phyloP scores from a whole-genome alignment of 2,888 invertebrate genomes.

The Allacma fusca region DNA sequence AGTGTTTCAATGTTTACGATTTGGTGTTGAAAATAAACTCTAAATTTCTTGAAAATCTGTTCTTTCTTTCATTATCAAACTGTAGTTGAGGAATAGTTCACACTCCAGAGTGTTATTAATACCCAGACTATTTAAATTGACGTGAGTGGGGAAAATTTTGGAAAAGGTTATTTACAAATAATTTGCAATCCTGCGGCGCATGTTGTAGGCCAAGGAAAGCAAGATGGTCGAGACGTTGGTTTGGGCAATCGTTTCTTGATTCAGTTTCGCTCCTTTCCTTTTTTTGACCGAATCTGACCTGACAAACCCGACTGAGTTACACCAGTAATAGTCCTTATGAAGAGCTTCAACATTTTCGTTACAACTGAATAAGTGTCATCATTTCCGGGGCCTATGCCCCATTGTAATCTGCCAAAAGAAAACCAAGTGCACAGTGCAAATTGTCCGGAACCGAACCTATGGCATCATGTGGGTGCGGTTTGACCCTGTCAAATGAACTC shows the following conservation, averaged over 20 bases:
- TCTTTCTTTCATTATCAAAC: constrained; percentile 14
- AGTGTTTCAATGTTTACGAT: constrained; percentile 45
- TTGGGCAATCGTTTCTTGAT: constrained; percentile 43
- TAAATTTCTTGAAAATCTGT: constrained; percentile 20
- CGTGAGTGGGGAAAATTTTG: constrained; percentile 14
- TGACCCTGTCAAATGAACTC: constrained; percentile 42
- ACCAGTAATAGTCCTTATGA: constrained; percentile 49
- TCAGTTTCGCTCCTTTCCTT: constrained; percentile 38
- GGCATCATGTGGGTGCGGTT: constrained; percentile 41
- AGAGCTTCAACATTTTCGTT: constrained; percentile 49
- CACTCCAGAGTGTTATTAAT: constrained; percentile 1
- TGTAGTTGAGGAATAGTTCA: constrained; percentile 9
- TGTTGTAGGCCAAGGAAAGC: constrained; percentile 61
- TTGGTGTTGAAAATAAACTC: constrained; percentile 8
- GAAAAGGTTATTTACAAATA: constrained; percentile 30
- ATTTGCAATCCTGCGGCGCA: constrained; percentile 40
- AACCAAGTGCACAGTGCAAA: constrained; percentile 13
- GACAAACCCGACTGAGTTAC: constrained; percentile 49
- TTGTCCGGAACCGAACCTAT: constrained; percentile 37
- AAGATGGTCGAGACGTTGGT: constrained; percentile 46
- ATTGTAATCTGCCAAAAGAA: constrained; percentile 7
- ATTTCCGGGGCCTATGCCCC: constrained; percentile 11
- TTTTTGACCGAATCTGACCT: constrained; percentile 45
- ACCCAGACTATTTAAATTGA: constrained; percentile 7
- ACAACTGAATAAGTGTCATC: constrained; percentile 50